Percentiles rank a stretch among this genome's conserved stretches.
phyloP scores from a whole-genome alignment of 2,888 invertebrate species.

The Drosophila tripunctata region DNA sequence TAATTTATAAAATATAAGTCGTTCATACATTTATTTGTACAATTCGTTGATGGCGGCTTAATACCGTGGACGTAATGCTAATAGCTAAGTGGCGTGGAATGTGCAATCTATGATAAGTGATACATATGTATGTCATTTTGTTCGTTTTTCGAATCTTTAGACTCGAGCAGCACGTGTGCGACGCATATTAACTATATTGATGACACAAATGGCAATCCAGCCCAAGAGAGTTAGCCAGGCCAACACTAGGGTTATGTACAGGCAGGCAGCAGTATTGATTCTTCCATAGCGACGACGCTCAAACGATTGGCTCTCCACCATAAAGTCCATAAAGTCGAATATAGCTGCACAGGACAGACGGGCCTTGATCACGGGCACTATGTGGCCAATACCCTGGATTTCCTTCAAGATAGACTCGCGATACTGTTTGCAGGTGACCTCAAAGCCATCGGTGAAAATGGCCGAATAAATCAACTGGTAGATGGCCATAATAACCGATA shows the following conservation, averaged over 20 bases:
- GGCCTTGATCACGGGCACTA: constrained; percentile 83
- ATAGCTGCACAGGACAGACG: constrained; percentile 90
- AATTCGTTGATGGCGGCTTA: constrained; percentile 56
- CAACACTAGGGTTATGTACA: constrained; percentile 88
- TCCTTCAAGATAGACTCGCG: constrained; percentile 87
- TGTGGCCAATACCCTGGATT: constrained; percentile 83
- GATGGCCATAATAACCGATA: constrained; percentile 87
- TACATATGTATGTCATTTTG: constrained; percentile 7
- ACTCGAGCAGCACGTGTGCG: constrained; percentile 79
- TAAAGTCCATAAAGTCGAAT: constrained; percentile 93
- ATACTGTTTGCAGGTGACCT: constrained; percentile 91
- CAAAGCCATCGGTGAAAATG: constrained; percentile 89
- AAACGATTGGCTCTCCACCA: constrained; percentile 88
- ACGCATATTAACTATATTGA: constrained; percentile 86
- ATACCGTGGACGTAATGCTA: constrained; percentile 61
- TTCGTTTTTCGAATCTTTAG: constrained; percentile 33
- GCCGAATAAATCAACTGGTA: constrained; percentile 89
- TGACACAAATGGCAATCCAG: constrained; percentile 86
- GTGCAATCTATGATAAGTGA: constrained; percentile 37
- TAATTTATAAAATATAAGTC: constrained; percentile 8
- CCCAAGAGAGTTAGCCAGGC: constrained; percentile 87
- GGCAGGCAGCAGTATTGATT: constrained; percentile 89
- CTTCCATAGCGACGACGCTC: constrained; percentile 87
- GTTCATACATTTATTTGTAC: constrained; percentile 70
- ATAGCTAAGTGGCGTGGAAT: constrained; percentile 59